Percentiles rank a stretch among this genome's conserved stretches.
phyloP scores from a whole-genome alignment of 2,888 invertebrate species.

The Peribatodes rhomboidaria region DNA sequence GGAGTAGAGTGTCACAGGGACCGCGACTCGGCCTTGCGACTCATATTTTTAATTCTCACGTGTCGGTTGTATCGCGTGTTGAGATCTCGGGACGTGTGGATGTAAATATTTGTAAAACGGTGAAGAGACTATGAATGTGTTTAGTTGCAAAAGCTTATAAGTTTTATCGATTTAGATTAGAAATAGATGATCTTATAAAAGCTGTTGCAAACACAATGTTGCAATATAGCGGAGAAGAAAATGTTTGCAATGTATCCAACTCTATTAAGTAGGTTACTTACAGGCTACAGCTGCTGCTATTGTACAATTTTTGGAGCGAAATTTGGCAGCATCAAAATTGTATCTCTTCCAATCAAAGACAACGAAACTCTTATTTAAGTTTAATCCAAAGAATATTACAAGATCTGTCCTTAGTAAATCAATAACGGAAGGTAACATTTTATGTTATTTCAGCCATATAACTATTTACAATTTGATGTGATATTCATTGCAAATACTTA shows the following conservation, averaged over 20 bases:
- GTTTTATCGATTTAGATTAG: neutral
- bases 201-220: too few species aligned
- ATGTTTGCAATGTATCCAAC: too few species aligned
- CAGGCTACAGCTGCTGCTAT: too few species aligned
- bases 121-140: neutral
- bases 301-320: too few species aligned
- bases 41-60: conserved; percentile 48
- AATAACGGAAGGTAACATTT: neutral
- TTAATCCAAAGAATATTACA: too few species aligned
- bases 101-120: conserved; percentile 24
- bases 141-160: neutral
- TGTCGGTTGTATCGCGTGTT: conserved; percentile 27
- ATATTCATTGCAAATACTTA: neutral
- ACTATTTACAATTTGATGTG: neutral
- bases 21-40: conserved; percentile 56
- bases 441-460: neutral
- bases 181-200: too few species aligned
- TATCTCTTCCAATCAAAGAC: neutral
- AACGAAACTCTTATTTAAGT: neutral
- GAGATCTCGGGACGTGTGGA: conserved; percentile 15
- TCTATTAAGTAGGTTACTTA: too few species aligned
- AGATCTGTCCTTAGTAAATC: too few species aligned
- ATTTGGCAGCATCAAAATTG: too few species aligned
- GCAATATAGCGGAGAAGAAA: too few species aligned
- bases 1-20: conserved; percentile 49